These are phyloP conservation scores for Acrocephalus kingi DNA, from an alignment of 2,113 vertebrate species.

Conservation along the genomic window DNA sequence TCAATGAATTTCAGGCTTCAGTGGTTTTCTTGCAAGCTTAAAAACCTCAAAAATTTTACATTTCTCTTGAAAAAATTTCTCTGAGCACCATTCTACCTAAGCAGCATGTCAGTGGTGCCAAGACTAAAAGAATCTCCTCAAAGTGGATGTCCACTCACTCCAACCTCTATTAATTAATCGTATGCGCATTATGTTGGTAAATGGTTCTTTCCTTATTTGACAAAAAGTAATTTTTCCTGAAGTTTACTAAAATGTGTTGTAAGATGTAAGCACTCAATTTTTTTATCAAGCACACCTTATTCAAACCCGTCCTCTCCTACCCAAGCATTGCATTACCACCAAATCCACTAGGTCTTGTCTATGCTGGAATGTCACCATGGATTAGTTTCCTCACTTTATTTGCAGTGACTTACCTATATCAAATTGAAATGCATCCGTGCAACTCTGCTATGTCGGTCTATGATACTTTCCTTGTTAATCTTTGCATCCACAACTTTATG, in stretches of 20 bases:
- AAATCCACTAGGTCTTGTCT: background rate
- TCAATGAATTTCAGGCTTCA: background rate
- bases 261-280: background rate
- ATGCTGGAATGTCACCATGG: background rate
- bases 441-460: background rate
- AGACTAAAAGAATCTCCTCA: background rate
- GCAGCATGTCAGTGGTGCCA: fast-evolving
- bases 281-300: background rate
- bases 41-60: background rate
- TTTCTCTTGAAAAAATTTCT: background rate
- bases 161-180: background rate
- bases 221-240: background rate
- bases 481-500: constrained; percentile 47
- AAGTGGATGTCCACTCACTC: background rate
- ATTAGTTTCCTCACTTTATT: background rate
- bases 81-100: background rate
- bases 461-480: constrained; percentile 62
- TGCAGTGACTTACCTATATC: background rate
- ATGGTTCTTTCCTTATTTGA: background rate
- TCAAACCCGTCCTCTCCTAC: background rate
- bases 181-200: background rate
- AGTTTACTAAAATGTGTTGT: background rate
- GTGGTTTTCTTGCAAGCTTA: background rate
- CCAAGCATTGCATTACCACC: background rate
- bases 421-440: background rate